Evolutionary conservation across 2,888 invertebrate species (phyloP), one percentile per base, ranked within the genome.

Genomic region (Leistus spinibarbis): DNA sequence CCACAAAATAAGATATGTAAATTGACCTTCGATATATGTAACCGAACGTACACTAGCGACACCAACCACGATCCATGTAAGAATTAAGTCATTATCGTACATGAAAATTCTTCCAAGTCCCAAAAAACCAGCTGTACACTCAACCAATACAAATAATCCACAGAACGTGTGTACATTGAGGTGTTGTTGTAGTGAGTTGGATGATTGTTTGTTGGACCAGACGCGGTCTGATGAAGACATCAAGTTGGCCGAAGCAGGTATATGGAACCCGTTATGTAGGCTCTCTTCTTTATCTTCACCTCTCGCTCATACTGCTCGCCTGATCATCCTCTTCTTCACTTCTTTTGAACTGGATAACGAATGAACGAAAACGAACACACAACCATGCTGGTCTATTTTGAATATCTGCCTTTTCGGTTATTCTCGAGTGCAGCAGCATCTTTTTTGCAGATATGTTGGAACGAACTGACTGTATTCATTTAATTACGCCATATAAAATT

Each of bases 11-110:
- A 60, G 19, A 60, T 60, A 60, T 60, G 60, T 60, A 60, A 60
- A 60, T 60, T 22, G 10, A 60, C 60, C 22, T 60, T 4, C 13
- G 20, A 60, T 16, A 19, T 60, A 13, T 60, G 22, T 40, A 40
- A 40, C 40, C 40, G 40, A 40, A 40, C 40, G 40, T 40, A 40
- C 7, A 40, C 40, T 40, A 40, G 40, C 40, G 40, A 40, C 40
- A 40, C 40, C 40, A 60, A 60, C 60, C 60, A 60, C 57, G 16
- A 19, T 10, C 19, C 60, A 20, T 19, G 19, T 5, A 62, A 70
- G 62, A 70, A 70, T 70, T 70, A 70, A 70, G 69, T 70, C 69
- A 70, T 70, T 70, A 70, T 70, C 69, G 63, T 70, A 70, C 60
- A 70, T 63, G 69, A 63, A 70, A 70, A 70, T 70, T 70, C 69